Base-by-base conservation (phyloP, 2,888 invertebrate species). In the Syrphus vitripennis region DNA sequence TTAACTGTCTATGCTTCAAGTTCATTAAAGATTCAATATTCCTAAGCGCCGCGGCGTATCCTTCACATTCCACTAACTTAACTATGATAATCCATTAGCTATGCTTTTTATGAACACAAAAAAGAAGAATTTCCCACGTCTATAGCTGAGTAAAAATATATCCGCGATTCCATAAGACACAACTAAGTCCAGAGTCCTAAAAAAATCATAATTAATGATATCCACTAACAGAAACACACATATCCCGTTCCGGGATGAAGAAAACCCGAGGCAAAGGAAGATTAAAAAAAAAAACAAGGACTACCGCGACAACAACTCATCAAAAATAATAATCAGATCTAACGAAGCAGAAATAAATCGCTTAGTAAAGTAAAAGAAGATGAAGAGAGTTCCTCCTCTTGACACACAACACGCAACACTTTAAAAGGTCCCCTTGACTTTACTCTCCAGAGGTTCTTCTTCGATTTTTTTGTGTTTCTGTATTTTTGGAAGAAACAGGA, bases 281-380 rank as follows among this genome's bases (percentile, higher is more conserved):
- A n/a, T 26, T 4, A 24, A 31, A 67, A 31, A 16, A 55, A 65
- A 31, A 55, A 63, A 48, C 59, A 72, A 78, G 78, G 77, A 87
- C 82, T 87, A 82, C 77, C 86, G 86, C 86, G 79, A 50, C 29
- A 55, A 83, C 77, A 83, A 82, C 84, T 84, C 80, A 83, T 80
- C 75, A 88, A 88, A n/a, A 88, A 81, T 83, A 70, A 84, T 88
- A 88, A 88, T 88, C 87, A 87, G 83, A 88, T 87, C 88, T 88
- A 89, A 89, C 88, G 88, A 88, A 88, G 88, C 88, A 88, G 87
- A 88, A 88, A 88, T 88, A 89, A 89, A 89, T 88, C 88, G 88
- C 88, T 89, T 89, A 89, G 83, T 67, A 19, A 34, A 34, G 12
- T 9, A 34, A 34, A 10, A 31, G 31, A 31, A 29, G 21, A 57